phyloP scores from a whole-genome alignment of 2,113 vertebrate species.

The Poecile atricapillus region DNA sequence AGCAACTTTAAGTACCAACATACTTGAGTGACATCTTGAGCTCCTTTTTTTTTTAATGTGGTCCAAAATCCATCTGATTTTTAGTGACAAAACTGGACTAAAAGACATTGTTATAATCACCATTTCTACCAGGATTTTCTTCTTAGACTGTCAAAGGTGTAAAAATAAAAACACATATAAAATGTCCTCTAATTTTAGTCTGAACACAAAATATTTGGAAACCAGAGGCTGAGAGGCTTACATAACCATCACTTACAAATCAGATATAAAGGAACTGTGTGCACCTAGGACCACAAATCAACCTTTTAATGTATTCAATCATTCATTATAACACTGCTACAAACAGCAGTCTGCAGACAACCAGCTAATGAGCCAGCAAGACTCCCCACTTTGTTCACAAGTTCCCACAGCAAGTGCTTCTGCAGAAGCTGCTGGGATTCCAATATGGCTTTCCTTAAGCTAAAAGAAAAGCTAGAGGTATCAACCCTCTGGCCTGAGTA shows the following conservation, averaged over 20 bases:
- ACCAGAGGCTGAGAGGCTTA: not conserved
- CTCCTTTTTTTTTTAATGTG: not conserved
- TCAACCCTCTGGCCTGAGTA: not conserved
- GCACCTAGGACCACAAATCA: not conserved
- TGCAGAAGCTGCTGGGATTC: not conserved
- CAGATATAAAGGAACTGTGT: not conserved
- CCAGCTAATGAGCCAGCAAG: not conserved
- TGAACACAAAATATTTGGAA: not conserved
- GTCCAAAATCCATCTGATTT: not conserved
- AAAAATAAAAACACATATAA: not conserved
- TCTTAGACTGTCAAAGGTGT: not conserved
- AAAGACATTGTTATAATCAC: not conserved
- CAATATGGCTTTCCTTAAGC: not conserved
- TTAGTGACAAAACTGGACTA: not conserved
- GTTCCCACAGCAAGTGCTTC: not conserved
- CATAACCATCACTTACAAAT: not conserved
- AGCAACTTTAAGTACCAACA: not conserved
- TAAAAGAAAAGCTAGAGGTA: not conserved
- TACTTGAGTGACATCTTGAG: not conserved
- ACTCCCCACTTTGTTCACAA: not conserved
- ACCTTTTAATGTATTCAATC: not conserved
- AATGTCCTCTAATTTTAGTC: not conserved
- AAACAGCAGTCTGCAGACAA: not conserved
- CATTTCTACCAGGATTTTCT: not conserved
- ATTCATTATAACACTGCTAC: not conserved